These are phyloP conservation scores for Albula glossodonta DNA, from an alignment of 2,113 vertebrate species.

Conservation along the genomic window DNA sequence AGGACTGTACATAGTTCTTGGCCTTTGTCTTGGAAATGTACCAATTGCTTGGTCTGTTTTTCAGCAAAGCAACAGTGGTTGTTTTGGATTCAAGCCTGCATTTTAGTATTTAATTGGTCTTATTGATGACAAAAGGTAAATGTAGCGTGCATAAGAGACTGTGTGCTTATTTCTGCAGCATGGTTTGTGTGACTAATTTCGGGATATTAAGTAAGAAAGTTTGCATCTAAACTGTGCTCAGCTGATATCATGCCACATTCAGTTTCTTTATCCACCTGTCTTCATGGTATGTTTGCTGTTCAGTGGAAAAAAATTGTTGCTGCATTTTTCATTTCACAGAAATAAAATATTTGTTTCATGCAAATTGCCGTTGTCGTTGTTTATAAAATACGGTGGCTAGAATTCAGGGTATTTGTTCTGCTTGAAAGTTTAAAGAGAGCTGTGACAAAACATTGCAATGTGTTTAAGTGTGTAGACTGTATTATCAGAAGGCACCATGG, in stretches of 20 bases:
- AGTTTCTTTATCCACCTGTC: neutral
- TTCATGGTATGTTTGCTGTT: neutral
- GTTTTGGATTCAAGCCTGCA: neutral
- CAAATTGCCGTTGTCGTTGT: neutral
- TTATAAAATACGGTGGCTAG: neutral
- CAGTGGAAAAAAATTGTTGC: neutral
- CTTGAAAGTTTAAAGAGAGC: neutral
- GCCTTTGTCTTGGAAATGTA: neutral
- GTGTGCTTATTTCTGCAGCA: neutral
- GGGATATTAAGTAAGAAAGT: neutral
- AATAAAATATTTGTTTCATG: neutral
- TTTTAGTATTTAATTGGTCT: neutral
- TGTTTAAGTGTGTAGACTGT: neutral
- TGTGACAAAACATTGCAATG: neutral
- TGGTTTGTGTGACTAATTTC: constrained; percentile 3
- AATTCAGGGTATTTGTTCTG: neutral
- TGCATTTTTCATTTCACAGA: neutral
- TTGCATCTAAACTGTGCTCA: neutral
- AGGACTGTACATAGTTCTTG: too few species aligned
- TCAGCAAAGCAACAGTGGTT: neutral
- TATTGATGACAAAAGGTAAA: neutral
- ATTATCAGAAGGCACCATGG: neutral
- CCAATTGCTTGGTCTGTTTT: neutral
- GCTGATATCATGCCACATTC: neutral
- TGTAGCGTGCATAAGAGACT: neutral